These are phyloP conservation scores for Oreocharis arfaki DNA, from an alignment of 2,113 vertebrate species.

Conservation along the genomic window DNA sequence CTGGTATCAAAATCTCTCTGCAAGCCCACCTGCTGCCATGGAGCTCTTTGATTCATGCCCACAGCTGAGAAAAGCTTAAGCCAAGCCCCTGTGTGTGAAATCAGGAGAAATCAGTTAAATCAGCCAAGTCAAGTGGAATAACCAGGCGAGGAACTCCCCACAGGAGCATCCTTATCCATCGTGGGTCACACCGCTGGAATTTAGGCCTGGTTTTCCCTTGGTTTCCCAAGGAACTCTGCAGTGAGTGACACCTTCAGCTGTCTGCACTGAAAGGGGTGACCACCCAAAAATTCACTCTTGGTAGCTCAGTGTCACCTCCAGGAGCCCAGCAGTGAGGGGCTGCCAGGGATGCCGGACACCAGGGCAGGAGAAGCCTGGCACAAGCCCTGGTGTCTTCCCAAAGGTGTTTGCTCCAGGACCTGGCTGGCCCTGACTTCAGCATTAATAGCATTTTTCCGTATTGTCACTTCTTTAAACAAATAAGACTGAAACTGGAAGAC, in stretches of 20 bases:
- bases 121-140: not conserved
- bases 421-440: not conserved
- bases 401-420: not conserved
- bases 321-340: fast-evolving
- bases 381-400: not conserved
- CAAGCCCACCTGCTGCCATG: not conserved
- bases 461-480: not conserved
- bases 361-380: not conserved
- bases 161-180: fast-evolving
- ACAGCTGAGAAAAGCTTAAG: not conserved
- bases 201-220: not conserved
- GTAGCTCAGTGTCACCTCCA: not conserved
- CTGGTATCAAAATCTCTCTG: not conserved
- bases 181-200: fast-evolving
- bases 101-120: not conserved
- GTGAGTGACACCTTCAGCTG: not conserved
- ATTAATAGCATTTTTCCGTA: not conserved
- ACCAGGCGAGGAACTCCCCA: not conserved
- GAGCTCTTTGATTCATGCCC: not conserved
- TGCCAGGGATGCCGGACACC: not conserved
- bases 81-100: not conserved
- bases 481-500: not conserved
- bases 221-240: not conserved
- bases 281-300: not conserved
- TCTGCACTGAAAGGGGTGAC: not conserved